phyloP scores from a whole-genome alignment of 2,113 vertebrate species.

The Delphinapterus leucas region DNA sequence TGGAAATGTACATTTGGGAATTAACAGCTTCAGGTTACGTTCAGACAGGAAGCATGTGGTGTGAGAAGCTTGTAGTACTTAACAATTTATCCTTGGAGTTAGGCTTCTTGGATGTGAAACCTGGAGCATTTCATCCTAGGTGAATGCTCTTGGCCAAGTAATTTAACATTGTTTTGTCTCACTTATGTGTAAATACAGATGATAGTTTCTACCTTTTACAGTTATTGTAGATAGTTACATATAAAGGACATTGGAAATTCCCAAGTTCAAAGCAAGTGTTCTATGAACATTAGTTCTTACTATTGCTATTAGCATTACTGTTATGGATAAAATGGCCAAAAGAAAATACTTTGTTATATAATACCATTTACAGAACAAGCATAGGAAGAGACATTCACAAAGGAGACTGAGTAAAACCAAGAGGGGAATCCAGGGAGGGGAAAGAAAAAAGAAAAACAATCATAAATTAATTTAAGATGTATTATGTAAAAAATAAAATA shows the following conservation, averaged over 20 bases:
- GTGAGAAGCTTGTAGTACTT: background rate
- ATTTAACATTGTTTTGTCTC: background rate
- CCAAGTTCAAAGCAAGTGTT: background rate
- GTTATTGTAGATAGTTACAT: background rate
- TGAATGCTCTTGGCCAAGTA: background rate
- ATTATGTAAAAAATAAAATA: background rate
- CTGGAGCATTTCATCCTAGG: background rate
- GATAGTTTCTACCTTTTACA: background rate
- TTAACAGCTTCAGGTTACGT: background rate
- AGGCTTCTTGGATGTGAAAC: background rate
- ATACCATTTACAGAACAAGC: background rate
- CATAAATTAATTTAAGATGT: background rate
- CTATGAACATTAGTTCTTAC: background rate
- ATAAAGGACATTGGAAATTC: background rate
- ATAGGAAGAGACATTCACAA: background rate
- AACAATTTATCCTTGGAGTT: background rate
- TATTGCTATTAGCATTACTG: background rate
- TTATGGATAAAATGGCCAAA: background rate
- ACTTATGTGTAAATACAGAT: background rate
- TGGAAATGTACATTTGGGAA: background rate
- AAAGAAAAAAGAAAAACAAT: background rate
- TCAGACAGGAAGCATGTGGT: background rate
- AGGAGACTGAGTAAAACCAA: background rate
- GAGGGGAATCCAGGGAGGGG: rapidly evolving
- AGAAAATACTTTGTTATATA: background rate